Evolutionary conservation across 1,140 invertebrate species (phyloP), one percentile per base, ranked within the genome.

Genomic region (Nephotettix cincticeps): DNA sequence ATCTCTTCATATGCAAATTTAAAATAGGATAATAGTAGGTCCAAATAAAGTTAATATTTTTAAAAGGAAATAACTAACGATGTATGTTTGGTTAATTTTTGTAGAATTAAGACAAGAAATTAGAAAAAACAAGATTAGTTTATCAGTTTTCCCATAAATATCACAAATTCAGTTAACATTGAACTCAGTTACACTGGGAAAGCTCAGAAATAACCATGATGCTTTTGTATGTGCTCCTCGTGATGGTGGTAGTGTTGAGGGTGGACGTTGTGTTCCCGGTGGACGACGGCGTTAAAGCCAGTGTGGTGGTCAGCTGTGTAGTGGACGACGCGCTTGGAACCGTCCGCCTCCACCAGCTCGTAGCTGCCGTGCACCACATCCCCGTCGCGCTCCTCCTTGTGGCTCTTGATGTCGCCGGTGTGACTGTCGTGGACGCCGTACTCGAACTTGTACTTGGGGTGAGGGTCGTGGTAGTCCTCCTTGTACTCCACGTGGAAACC

Each of bases 361-460:
- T 76, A 76, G 25, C 43, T 67, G 51, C 75, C 75, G 13, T 71
- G 56, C 19, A 76, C 75, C 4, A 64, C 40, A 30, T 72, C 72
- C 21, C 75, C 75, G 40, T 75, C 73, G 6, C 75, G 70, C 56
- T 68, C 51, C 63, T 81, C 80, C 73, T 76, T 76, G 72, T 80
- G 79, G 43, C 73, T 74, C 27, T 80, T 75, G 61, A 78, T 74
- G 67, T 80, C 79, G 28, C 79, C 78, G 28, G 76, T 76, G 40
- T 80, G 75, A 1, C 69, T 71, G 66, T 80, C 78, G 61, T 79
- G 75, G 17, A 80, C 79, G 23, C 74, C 76, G 71, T 80, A 80
- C 69, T 78, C 73, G 74, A 78, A 80, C 51, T 76, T 72, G 72
- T 79, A 79, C n/a, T 70, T 69, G n/a, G n/a, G n/a, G n/a, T n/a